A percentile compares a stretch with the other conserved stretches of the same genome.
These are phyloP conservation scores for Encarsia formosa DNA, from an alignment of 2,888 invertebrate species.

Conservation along the genomic window DNA sequence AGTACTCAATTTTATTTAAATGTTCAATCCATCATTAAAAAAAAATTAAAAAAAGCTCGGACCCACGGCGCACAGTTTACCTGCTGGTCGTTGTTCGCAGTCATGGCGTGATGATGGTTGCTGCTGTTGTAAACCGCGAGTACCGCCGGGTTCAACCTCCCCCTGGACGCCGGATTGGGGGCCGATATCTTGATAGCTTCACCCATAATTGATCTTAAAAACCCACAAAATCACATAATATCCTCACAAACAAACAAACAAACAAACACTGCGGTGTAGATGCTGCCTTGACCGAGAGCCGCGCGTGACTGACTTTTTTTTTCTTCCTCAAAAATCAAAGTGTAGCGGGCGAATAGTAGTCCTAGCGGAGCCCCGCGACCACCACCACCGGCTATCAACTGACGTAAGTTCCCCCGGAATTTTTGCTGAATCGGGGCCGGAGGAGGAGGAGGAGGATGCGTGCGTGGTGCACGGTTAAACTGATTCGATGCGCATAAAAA, in stretches of 20 bases:
- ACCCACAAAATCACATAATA: no score
- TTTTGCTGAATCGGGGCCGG: neutral
- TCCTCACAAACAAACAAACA: neutral
- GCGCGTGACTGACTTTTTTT: neutral
- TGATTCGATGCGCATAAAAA: no score
- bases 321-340: neutral
- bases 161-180: constrained; percentile 33
- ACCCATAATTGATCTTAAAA: constrained; percentile 14
- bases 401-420: neutral
- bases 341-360: neutral
- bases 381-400: neutral
- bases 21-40: no score
- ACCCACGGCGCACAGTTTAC: no score
- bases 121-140: constrained; percentile 38
- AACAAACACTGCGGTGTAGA: neutral
- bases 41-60: no score
- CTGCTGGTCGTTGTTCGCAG: no score
- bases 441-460: neutral
- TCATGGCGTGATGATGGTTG: no score
- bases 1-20: no score
- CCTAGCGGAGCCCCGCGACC: neutral
- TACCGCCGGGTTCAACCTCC: constrained; percentile 39
- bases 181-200: constrained; percentile 33
- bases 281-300: neutral
- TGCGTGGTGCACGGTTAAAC: no score